These are phyloP conservation scores for Chloropsis cyanopogon DNA, from an alignment of 2,113 vertebrate genomes.

Conservation along the genomic window DNA sequence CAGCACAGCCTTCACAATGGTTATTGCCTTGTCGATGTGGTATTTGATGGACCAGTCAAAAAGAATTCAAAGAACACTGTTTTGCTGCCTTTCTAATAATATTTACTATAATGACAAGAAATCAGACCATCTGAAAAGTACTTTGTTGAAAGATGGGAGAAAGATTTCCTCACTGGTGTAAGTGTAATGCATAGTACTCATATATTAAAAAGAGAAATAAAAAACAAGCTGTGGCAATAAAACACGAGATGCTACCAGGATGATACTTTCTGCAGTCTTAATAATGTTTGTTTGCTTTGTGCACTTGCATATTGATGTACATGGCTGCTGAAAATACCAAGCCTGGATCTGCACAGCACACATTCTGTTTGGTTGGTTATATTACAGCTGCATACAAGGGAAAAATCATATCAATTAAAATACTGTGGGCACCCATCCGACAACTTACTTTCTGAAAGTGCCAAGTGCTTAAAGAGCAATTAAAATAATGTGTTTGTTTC, in stretches of 20 bases:
- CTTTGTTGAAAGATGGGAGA: background rate
- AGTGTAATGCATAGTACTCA: background rate
- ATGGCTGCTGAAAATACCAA: background rate
- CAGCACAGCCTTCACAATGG: background rate
- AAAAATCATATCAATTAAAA: slow-evolving; percentile 36
- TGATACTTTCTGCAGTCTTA: background rate
- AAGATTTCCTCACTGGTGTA: background rate
- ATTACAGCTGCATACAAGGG: background rate
- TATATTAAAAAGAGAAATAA: background rate
- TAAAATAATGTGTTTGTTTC: slow-evolving; percentile 68
- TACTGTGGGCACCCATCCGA: slow-evolving; percentile 15
- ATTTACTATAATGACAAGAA: background rate
- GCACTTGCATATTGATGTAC: background rate
- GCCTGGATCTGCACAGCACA: background rate
- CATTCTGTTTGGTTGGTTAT: background rate
- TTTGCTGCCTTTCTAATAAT: slow-evolving; percentile 3
- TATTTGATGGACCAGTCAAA: slow-evolving; percentile 6
- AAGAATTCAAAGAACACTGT: background rate
- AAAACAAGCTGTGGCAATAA: background rate
- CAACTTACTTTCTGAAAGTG: slow-evolving; percentile 27
- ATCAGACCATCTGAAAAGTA: background rate
- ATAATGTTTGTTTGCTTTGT: slow-evolving; percentile 24
- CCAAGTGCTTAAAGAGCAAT: slow-evolving; percentile 60
- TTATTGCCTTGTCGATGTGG: slow-evolving; percentile 3
- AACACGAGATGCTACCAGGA: background rate